Evolutionary conservation across 1,140 invertebrate species (phyloP).

Genomic region (Drosophila obscura): DNA sequence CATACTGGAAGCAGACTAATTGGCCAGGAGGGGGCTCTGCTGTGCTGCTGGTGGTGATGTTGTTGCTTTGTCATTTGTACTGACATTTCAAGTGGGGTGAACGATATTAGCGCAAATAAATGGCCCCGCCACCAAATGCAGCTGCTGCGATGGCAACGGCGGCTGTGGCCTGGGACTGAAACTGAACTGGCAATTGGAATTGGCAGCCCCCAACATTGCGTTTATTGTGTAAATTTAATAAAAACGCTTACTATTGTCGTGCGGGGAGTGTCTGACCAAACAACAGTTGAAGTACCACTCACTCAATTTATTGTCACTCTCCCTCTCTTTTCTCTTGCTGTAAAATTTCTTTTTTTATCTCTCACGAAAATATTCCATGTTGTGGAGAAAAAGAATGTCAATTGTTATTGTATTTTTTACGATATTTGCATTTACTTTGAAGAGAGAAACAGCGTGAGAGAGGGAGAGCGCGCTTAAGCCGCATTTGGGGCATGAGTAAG

Average conservation of each 20-base stretch:
- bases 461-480: conserved; percentile 3
- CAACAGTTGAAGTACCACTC: conserved; percentile 31
- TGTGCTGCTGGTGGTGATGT: too few relatives aligned
- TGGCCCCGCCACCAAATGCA: conserved; percentile 71
- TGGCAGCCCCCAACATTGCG: conserved; percentile 40
- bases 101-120: conserved; percentile 81
- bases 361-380: conserved; percentile 35
- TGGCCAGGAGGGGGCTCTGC: conserved; percentile 24
- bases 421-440: conserved; percentile 50
- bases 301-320: conserved; percentile 60
- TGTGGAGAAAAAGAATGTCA: conserved; percentile 32
- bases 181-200: conserved; percentile 37
- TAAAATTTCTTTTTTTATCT: conserved; percentile 40
- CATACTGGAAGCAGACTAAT: conserved; percentile 25
- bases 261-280: conserved; percentile 47
- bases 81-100: conserved; percentile 81
- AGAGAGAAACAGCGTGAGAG: conserved; percentile 13
- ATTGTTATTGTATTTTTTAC: conserved; percentile 24
- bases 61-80: conserved; percentile 47
- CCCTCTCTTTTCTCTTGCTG: conserved; percentile 30
- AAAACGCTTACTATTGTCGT: conserved; percentile 54
- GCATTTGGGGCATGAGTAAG: conserved; percentile 60
- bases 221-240: conserved; percentile 75
- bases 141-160: conserved; percentile 28
- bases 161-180: conserved; percentile 8